Base-by-base conservation (phyloP, 2,797 vertebrate species). In the Aphelocoma californica region DNA sequence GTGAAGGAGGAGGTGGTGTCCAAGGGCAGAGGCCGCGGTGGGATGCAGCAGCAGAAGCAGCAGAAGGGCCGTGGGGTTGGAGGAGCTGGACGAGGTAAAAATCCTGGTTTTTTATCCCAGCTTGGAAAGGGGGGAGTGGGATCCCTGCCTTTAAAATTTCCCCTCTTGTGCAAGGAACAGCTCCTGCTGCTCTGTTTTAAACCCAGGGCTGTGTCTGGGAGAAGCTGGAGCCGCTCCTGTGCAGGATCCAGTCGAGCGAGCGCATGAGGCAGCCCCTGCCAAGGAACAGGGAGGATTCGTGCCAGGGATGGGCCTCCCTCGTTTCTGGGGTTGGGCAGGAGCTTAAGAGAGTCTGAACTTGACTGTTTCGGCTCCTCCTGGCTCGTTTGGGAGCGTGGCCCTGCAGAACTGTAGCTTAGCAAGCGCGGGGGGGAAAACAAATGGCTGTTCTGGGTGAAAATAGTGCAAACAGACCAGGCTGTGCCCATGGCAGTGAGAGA, bases 1-100 rank as follows among this genome's bases (percentile, higher is more conserved):
- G 99, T 99, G 93, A 99, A 99, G 94, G 99, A 99, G 88, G 99
- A 99, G 97, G 99, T 99, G 88, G 97, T 99, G 80, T 99, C 99
- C 3, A 99, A 99, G 96, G 99, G 99, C 62, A 97, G 99, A 0
- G 99, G 99, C 32, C 98, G 99, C 0, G 99, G 99, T 0, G 99
- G 99, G 10, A 97, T 99, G 93, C 99, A 99, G 94, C 99, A 99
- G 96, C 99, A 99, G 97, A 99, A 99, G 91, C 98, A 99, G 58
- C 98, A 98, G 97, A 99, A 99, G 86, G 99, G 99, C 51, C 98
- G 99, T 5, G 99, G 99, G 42, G 95, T 98, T 9, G 98, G 98
- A 32, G 97, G 98, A 15, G 82, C 97, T 0, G 98, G 99, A 11
- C 91, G 99, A 98, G 99, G 99, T 99, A 97, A 94, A 2, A 9